Conservation (phyloP, 2,888 invertebrate genomes). For the Zygogramma bicolorata region DNA sequence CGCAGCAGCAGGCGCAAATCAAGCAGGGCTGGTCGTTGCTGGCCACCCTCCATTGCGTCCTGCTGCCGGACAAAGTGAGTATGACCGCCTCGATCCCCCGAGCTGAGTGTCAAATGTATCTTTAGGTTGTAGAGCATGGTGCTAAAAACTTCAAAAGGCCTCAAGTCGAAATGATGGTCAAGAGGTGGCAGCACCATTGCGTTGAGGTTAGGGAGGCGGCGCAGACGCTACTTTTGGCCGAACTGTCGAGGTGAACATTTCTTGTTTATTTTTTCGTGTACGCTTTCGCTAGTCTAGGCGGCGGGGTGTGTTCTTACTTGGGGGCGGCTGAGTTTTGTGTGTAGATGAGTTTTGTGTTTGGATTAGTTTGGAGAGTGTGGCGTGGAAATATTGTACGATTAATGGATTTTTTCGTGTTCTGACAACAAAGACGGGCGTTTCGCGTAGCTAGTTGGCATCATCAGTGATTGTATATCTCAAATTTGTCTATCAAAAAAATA, state of each 20-base stretch:
- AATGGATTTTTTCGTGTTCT: no score
- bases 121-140: conserved; percentile 69
- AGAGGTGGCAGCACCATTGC: conserved; percentile 99
- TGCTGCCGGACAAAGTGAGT: conserved; percentile 90
- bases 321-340: not conserved
- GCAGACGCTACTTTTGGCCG: conserved; percentile 94
- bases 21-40: conserved; percentile 98
- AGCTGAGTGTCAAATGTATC: conserved; percentile 4
- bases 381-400: no score
- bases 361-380: no score
- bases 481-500: no score
- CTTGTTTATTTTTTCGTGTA: not conserved
- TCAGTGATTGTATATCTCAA: no score
- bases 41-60: conserved; percentile 95
- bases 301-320: not conserved
- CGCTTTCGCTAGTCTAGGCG: not conserved
- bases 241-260: conserved; percentile 70
- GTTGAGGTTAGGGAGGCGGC: conserved; percentile 97
- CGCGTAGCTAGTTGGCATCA: no score
- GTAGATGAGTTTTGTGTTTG: not conserved
- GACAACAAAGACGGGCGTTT: no score
- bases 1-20: conserved; percentile 91
- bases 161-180: conserved; percentile 96
- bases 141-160: conserved; percentile 91
- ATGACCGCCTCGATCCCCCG: not conserved